Base-by-base conservation (phyloP, 2,888 invertebrate species). In the Cremastobaeus sp. region DNA sequence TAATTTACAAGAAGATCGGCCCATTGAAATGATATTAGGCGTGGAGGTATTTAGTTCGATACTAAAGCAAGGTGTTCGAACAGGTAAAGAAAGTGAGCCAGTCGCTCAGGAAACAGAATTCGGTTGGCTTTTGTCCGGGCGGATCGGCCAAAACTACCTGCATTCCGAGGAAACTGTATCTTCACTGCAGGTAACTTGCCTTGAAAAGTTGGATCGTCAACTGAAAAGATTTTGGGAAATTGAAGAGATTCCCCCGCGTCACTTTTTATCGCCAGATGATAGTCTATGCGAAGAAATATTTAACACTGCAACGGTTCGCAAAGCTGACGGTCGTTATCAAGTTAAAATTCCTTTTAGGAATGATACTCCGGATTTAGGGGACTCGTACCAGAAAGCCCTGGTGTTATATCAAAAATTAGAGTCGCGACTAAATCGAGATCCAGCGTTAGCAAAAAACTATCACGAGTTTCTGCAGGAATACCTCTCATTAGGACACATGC, bases 401-500 rank as follows among this genome's bases (percentile, higher is more conserved):
- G 11, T 35, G 2, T 14, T 14, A 18, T 50, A 50, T 34, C 20
- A 20, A 3, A 50, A 35, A 50, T 35, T 50, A 50, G 20, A 50
- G 8, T 12, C 21, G 4, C 50, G 35, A 0, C 21, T 50, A 34
- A 12, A 6, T 14, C 18, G 35, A 15, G 20, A 50, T 8, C 50
- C 15, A 1, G 3, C 4, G 1, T 1, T 50, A 0, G 50, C 18
- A 4, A 32, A 32, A 50, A 14, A 30, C 6, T 47, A 47, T n/a
- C 28, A 47, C 47, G 47, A 4, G 9, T 28, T 47, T 47, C 47
- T 47, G 15, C 11, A 4, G 0, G 52, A 64, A 3, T 64, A 64
- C 30, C 28, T 37, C 3, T 9, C 14, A 8, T 9, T 54, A 15
- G 64, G 64, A 1, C 43, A 64, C 12, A 64, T 64, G 64, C 6